Conservation (phyloP, 1,140 invertebrate species). For the Adoxophyes honmai region DNA sequence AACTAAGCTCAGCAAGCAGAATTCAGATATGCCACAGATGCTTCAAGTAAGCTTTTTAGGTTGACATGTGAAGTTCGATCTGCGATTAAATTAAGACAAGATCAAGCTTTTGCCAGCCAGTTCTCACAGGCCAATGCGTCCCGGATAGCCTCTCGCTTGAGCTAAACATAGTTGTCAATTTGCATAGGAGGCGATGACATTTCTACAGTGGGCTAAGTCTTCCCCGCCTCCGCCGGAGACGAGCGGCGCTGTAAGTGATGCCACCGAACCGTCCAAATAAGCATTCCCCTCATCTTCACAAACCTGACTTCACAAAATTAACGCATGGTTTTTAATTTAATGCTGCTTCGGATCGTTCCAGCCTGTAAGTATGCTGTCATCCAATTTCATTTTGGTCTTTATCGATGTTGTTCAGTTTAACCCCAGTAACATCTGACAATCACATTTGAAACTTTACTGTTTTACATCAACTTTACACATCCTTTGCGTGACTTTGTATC, state of each 20-base stretch:
- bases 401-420: no score
- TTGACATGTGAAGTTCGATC: neutral
- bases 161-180: slow-evolving; percentile 53
- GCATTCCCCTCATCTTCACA: slow-evolving; percentile 57
- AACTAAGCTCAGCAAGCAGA: neutral
- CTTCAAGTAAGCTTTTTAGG: slow-evolving; percentile 5
- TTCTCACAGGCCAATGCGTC: neutral
- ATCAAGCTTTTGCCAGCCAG: slow-evolving; percentile 9
- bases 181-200: slow-evolving; percentile 72
- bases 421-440: no score
- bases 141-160: slow-evolving; percentile 38
- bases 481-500: no score
- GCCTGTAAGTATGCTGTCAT: slow-evolving; percentile 64
- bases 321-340: slow-evolving; percentile 69
- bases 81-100: neutral
- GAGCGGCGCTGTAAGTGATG: slow-evolving; percentile 74
- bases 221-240: slow-evolving; percentile 63
- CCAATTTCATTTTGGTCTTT: no score
- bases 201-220: slow-evolving; percentile 64
- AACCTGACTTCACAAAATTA: slow-evolving; percentile 68
- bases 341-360: slow-evolving; percentile 67
- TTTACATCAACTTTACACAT: no score
- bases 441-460: no score
- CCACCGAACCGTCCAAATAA: slow-evolving; percentile 46
- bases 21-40: neutral